phyloP scores from a whole-genome alignment of 2,797 vertebrate genomes.

The Pipistrellus nathusii region DNA sequence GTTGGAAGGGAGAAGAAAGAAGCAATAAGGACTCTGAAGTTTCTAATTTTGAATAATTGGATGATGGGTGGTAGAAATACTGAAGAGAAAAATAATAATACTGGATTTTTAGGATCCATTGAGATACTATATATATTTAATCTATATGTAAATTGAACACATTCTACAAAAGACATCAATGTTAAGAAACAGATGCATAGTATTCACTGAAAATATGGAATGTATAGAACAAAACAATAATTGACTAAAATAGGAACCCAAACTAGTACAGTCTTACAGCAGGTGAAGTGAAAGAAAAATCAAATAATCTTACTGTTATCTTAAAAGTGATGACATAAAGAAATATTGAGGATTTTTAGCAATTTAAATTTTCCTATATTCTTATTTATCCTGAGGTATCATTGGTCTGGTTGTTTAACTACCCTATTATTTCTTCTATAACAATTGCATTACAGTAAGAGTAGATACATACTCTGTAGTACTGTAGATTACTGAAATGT shows the following conservation, averaged over 20 bases:
- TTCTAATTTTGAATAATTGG: conserved; percentile 24
- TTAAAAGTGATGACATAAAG: conserved; percentile 43
- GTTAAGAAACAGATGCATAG: conserved; percentile 46
- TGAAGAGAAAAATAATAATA: conserved; percentile 29
- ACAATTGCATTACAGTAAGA: conserved; percentile 69
- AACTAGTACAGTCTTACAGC: not conserved
- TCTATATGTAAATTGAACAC: conserved; percentile 39
- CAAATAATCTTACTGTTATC: conserved; percentile 38
- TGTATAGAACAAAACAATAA: conserved; percentile 53
- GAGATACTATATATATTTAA: not conserved
- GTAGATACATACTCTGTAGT: conserved; percentile 67
- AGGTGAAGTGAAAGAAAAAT: conserved; percentile 51
- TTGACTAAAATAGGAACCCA: conserved; percentile 27
- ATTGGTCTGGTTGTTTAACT: conserved; percentile 69
- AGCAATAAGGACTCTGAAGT: not conserved
- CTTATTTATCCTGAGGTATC: conserved; percentile 59
- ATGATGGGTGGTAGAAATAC: not conserved
- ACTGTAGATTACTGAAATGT: conserved; percentile 72
- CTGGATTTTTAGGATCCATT: conserved; percentile 7
- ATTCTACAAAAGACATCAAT: conserved; percentile 26
- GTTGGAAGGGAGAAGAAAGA: not conserved
- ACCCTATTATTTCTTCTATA: conserved; percentile 74
- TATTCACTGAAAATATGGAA: conserved; percentile 25
- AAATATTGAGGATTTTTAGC: conserved; percentile 46
- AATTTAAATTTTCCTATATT: conserved; percentile 60